These are phyloP conservation scores for Sarcoramphus papa DNA, from an alignment of 2,797 vertebrate species.

Conservation along the genomic window DNA sequence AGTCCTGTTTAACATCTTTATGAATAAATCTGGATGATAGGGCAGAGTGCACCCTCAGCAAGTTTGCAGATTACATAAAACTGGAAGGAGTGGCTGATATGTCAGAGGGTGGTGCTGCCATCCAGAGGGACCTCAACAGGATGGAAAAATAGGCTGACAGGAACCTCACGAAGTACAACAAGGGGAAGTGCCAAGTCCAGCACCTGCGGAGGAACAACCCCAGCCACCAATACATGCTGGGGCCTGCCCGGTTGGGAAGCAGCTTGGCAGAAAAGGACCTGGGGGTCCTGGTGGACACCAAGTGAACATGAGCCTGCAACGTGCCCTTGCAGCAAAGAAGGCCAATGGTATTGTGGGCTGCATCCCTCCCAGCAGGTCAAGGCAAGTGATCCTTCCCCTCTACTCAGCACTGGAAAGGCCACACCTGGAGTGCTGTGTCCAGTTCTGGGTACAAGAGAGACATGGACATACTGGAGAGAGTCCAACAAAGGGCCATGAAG, in stretches of 20 bases:
- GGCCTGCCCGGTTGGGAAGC: background rate
- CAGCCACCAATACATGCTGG: background rate
- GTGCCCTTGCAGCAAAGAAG: background rate
- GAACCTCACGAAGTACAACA: background rate
- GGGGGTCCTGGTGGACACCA: background rate
- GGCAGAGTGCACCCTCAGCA: background rate
- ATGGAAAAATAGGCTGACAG: background rate
- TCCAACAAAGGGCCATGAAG: background rate
- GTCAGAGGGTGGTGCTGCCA: background rate
- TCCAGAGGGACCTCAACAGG: background rate
- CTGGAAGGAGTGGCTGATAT: background rate
- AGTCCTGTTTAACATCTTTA: background rate
- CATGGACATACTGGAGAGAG: background rate
- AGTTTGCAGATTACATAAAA: background rate
- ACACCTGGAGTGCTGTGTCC: background rate
- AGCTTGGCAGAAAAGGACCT: background rate
- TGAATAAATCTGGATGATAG: background rate
- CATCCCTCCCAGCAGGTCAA: background rate
- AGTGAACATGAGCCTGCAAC: accelerated
- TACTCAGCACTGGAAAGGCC: background rate
- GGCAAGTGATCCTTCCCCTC: background rate
- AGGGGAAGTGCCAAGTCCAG: background rate
- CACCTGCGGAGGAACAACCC: background rate
- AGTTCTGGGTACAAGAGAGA: background rate
- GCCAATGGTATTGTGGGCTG: background rate